phyloP scores from a whole-genome alignment of 1,140 invertebrate genomes.

The Piezodorus guildinii region DNA sequence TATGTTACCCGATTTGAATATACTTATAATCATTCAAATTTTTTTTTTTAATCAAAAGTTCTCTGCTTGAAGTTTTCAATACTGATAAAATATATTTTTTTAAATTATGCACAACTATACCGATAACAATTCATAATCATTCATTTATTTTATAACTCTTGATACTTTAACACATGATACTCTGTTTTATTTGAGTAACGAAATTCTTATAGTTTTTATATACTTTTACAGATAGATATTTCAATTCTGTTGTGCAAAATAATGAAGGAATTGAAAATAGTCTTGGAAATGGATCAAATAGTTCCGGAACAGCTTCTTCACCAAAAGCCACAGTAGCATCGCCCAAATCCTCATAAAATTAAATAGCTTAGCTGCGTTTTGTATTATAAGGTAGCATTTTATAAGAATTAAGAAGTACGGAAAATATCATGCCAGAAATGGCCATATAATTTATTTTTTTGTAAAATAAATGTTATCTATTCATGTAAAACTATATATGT shows the following conservation, averaged over 20 bases:
- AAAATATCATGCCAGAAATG: conserved; percentile 12
- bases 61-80: too few species aligned
- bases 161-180: not conserved
- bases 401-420: not conserved
- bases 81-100: too few species aligned
- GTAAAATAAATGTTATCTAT: conserved; percentile 12
- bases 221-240: conserved; percentile 31
- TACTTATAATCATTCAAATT: too few species aligned
- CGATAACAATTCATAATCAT: too few species aligned
- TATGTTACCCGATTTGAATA: too few species aligned
- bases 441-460: conserved; percentile 11
- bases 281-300: conserved; percentile 28
- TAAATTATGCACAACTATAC: too few species aligned
- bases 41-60: too few species aligned
- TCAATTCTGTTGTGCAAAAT: conserved; percentile 31
- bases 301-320: conserved; percentile 28
- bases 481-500: not conserved
- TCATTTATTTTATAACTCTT: too few species aligned
- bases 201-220: not conserved
- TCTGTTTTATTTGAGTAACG: not conserved
- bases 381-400: conserved; percentile 14
- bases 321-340: conserved; percentile 23
- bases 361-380: conserved; percentile 8
- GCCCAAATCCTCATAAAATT: conserved; percentile 22
- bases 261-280: conserved; percentile 30